Evolutionary conservation across 2,797 vertebrate genomes (phyloP).

Genomic region (Botia almorhae): DNA sequence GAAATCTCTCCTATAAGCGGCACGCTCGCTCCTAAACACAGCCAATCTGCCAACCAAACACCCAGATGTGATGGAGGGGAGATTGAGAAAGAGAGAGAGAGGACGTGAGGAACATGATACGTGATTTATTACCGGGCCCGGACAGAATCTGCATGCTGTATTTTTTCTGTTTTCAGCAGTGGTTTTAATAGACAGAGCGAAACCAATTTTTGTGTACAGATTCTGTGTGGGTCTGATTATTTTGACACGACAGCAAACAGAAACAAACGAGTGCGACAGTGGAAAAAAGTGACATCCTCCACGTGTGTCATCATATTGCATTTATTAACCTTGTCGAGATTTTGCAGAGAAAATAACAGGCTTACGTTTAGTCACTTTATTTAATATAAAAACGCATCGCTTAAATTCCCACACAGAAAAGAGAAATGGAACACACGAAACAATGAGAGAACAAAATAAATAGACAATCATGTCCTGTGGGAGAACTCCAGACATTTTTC

Average conservation of each 20-base stretch:
- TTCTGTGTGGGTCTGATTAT: neutral
- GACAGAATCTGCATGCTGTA: neutral
- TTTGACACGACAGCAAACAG: neutral
- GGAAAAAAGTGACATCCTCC: neutral
- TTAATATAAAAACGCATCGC: constrained; percentile 41
- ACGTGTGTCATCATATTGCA: neutral
- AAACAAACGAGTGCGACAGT: constrained; percentile 4
- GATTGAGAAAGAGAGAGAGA: neutral
- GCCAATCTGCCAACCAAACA: constrained; percentile 57
- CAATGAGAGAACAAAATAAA: neutral
- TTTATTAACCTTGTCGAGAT: constrained; percentile 2
- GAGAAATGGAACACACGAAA: constrained; percentile 22
- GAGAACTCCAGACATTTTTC: neutral
- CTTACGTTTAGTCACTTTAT: constrained; percentile 8
- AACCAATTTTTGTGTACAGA: neutral
- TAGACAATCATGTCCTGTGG: constrained; percentile 9
- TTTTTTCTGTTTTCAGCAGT: neutral
- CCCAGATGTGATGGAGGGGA: constrained; percentile 62
- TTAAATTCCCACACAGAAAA: constrained; percentile 25
- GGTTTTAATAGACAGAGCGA: neutral
- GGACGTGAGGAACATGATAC: neutral
- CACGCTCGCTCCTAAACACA: constrained; percentile 29
- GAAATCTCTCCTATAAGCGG: constrained; percentile 59
- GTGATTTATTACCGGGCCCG: constrained; percentile 5
- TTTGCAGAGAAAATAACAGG: constrained; percentile 21